A percentile compares a stretch with the other conserved stretches of the same genome.
Conservation (phyloP, 2,888 invertebrate genomes). For the Acanthosepion pharaonis region DNA sequence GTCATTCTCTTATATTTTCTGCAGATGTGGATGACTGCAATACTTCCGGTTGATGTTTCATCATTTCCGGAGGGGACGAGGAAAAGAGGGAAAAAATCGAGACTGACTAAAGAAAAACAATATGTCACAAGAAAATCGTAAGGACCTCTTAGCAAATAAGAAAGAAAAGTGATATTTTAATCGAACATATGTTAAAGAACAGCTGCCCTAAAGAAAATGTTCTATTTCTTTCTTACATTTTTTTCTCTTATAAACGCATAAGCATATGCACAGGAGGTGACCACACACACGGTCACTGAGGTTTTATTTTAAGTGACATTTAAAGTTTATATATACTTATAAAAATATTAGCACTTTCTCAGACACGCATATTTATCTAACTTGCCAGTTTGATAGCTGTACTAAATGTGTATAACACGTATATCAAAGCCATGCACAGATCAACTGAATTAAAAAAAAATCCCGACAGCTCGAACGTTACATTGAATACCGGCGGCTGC, state of each 20-base stretch:
- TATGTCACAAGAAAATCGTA: background rate
- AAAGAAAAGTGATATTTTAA: background rate
- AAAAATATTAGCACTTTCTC: background rate
- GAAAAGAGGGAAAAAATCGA: background rate
- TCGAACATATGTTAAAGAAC: background rate
- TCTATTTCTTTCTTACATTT: background rate
- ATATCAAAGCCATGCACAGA: no score
- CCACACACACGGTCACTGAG: background rate
- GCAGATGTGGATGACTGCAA: slow-evolving; percentile 23
- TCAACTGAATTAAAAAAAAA: no score
- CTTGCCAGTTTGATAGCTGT: no score
- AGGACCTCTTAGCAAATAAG: background rate
- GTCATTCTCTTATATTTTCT: slow-evolving; percentile 4
- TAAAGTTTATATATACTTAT: background rate
- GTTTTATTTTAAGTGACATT: background rate
- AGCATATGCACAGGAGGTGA: background rate
- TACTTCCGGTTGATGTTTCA: slow-evolving; percentile 13
- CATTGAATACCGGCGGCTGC: no score
- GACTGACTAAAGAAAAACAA: background rate
- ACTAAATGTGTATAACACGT: no score
- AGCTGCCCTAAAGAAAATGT: background rate
- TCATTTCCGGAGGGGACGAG: background rate
- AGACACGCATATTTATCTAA: background rate
- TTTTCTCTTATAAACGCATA: background rate
- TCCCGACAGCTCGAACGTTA: no score